Base-by-base conservation (phyloP, 2,113 vertebrate genomes). In the Copsychus sechellarum region DNA sequence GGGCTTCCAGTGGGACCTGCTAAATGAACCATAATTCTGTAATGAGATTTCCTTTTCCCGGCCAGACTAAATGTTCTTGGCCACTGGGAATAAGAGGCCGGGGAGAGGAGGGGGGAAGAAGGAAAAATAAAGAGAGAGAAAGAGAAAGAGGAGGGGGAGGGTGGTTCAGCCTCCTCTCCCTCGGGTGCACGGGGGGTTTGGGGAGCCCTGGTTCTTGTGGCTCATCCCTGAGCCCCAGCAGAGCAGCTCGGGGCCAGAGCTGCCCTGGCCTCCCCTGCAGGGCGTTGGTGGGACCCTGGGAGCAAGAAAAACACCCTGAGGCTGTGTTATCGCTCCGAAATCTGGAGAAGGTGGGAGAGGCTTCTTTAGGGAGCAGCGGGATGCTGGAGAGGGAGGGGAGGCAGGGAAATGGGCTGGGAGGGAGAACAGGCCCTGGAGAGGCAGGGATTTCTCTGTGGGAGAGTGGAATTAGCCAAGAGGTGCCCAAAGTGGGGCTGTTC, bases 21-120 rank as follows among this genome's bases (percentile, higher is more conserved):
- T 96, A 95, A 97, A 97, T 58, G 91, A 97, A 69, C 92, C 16
- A 0, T 97, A 97, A 97, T 97, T 95, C 72, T 31, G 80, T 96
- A 96, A 97, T 97, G 88, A 69, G 60, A 94, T 97, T 97, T 98
- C 96, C 97, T 96, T 82, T 92, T 95, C 96, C 69, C 43, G 92
- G 92, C 88, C 95, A 88, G 95, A 85, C 96, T 87, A 87, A 91
- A 90, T 82, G 93, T 84, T 96, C 96, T 73, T 8, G 88, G 81
- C 97, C 95, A 92, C 38, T 85, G 72, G 89, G 92, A 95, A 92
- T 97, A 94, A 33, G 66, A 91, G 93, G 34, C 25, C 2, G 40
- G 34, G 61, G 73, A 29, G 36, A 40, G n/a, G 7, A 2, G 3
- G 16, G 15, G 47, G 31, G 17, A 4, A 28, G 31, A 15, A 38